A percentile compares a stretch with the other conserved stretches of the same genome.
These are phyloP conservation scores for Anoncus sp. DNA, from an alignment of 2,888 invertebrate genomes.

Conservation along the genomic window DNA sequence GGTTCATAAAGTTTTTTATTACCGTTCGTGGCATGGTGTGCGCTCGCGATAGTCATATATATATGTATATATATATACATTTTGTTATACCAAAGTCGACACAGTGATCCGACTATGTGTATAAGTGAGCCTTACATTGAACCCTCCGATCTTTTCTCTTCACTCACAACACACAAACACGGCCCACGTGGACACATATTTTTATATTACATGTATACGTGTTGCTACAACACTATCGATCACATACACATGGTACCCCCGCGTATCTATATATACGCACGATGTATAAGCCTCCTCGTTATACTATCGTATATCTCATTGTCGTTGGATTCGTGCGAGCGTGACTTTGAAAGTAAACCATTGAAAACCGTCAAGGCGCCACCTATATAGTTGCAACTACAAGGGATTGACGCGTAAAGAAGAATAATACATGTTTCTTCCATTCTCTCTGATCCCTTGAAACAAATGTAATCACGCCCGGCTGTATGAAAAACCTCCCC, in stretches of 20 bases:
- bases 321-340: constrained; percentile 52
- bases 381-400: constrained; percentile 49
- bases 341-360: constrained; percentile 66
- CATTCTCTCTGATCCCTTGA: constrained; percentile 63
- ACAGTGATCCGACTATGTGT: constrained; percentile 32
- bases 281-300: constrained; percentile 20
- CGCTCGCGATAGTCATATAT: constrained; percentile 24
- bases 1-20: constrained; percentile 69
- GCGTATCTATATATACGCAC: constrained; percentile 20
- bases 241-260: neutral
- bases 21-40: constrained; percentile 51
- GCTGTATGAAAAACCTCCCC: constrained; percentile 32
- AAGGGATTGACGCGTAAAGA: constrained; percentile 34
- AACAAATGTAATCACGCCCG: constrained; percentile 78
- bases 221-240: constrained; percentile 18
- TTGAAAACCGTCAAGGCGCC: constrained; percentile 69
- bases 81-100: constrained; percentile 14
- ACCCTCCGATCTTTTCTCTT: constrained; percentile 47
- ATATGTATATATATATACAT: constrained; percentile 30
- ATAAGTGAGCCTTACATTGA: constrained; percentile 30
- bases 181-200: neutral
- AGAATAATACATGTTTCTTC: constrained; percentile 20
- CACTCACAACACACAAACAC: constrained; percentile 6
- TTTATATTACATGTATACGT: neutral
- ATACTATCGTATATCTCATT: constrained; percentile 47